Conservation (phyloP, 2,113 vertebrate genomes). For the Aegithalos caudatus region DNA sequence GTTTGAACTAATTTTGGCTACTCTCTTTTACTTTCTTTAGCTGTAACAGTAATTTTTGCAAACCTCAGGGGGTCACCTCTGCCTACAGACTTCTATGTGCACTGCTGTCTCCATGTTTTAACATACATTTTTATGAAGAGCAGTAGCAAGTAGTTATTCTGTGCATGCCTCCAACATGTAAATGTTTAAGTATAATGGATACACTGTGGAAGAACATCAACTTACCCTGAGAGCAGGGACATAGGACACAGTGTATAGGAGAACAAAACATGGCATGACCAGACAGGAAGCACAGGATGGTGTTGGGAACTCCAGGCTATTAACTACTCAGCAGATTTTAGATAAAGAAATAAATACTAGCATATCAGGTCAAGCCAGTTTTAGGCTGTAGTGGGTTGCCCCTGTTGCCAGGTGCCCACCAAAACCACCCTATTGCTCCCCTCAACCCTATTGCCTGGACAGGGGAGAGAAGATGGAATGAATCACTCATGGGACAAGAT, state of each 20-base stretch:
- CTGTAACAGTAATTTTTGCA: neutral
- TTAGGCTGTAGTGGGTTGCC: neutral
- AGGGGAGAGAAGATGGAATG: neutral
- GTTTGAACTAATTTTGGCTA: neutral
- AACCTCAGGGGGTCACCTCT: neutral
- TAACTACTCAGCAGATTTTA: neutral
- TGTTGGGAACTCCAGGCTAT: neutral
- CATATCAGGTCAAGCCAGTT: neutral
- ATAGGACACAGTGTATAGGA: neutral
- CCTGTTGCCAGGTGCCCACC: neutral
- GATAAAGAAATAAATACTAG: neutral
- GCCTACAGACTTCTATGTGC: neutral
- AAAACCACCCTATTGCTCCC: accelerated
- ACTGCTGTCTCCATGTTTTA: neutral
- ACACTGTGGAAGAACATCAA: neutral
- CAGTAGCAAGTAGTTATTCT: neutral
- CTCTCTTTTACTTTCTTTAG: neutral
- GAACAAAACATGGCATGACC: neutral
- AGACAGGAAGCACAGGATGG: neutral
- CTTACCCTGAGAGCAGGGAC: neutral
- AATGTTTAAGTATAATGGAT: neutral
- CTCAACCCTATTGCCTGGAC: neutral
- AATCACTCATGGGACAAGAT: accelerated
- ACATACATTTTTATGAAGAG: neutral
- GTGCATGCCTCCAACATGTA: neutral